Conservation (phyloP, 2,888 invertebrate species). For the Pyrgus malvae region DNA sequence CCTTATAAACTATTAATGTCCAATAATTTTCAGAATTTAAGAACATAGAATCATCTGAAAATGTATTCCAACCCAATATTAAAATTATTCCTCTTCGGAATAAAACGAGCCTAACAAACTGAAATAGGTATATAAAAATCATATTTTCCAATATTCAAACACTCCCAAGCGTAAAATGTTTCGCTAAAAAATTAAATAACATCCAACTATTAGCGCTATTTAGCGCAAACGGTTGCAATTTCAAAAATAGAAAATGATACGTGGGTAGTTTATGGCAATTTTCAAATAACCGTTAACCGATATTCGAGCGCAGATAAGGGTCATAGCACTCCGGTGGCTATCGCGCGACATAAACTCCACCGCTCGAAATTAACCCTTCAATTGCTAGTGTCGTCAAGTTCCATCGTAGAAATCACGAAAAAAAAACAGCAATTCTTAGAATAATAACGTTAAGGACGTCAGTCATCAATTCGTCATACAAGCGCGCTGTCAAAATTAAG, state of each 20-base stretch:
- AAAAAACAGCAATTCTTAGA: no score
- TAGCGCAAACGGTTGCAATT: slow-evolving; percentile 15
- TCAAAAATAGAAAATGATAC: slow-evolving; percentile 27
- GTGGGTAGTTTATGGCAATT: slow-evolving; percentile 36
- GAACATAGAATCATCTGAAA: no score
- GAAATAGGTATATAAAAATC: no score
- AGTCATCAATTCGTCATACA: no score
- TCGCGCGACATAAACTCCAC: slow-evolving; percentile 57
- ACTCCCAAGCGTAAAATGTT: not conserved
- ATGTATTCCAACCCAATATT: no score
- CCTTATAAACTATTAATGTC: no score
- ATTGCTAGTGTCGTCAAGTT: not conserved
- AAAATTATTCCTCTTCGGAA: no score
- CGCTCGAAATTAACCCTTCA: slow-evolving; percentile 51
- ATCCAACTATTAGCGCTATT: slow-evolving; percentile 13
- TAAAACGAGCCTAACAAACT: no score
- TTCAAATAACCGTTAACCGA: slow-evolving; percentile 60
- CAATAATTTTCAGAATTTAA: no score
- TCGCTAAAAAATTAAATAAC: not conserved
- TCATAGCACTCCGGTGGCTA: slow-evolving; percentile 39
- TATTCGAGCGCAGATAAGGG: slow-evolving; percentile 49
- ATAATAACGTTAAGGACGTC: no score
- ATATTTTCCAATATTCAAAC: not conserved
- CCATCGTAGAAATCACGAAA: not conserved
- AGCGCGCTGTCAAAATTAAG: no score